phyloP scores from a whole-genome alignment of 2,797 vertebrate genomes.

The Danio albolineatus region DNA sequence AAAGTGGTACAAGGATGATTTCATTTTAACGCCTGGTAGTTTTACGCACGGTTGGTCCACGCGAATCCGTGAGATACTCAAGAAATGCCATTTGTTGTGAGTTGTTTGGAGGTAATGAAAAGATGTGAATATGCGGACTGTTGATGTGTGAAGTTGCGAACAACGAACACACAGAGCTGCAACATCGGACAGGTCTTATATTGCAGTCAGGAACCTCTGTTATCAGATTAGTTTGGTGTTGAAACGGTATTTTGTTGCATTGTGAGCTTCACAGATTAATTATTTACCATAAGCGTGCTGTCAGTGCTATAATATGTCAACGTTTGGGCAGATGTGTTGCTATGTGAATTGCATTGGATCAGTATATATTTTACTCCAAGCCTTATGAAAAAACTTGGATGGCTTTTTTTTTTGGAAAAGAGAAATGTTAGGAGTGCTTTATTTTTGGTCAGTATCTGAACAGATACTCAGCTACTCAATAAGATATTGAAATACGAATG shows the following conservation, averaged over 20 bases:
- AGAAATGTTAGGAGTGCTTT: neutral
- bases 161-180: neutral
- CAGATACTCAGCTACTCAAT: no score
- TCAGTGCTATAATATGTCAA: conserved; percentile 10
- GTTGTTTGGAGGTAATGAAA: neutral
- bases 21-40: conserved; percentile 1
- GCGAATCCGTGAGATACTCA: neutral
- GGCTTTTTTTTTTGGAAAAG: neutral
- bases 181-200: neutral
- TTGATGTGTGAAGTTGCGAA: conserved; percentile 15
- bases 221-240: neutral
- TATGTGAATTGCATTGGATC: neutral
- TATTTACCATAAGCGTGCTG: conserved; percentile 18
- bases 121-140: neutral
- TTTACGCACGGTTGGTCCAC: conserved; percentile 26
- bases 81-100: neutral
- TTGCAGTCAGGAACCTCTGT: neutral
- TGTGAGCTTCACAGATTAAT: neutral
- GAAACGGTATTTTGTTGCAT: neutral
- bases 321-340: neutral
- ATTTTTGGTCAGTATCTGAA: no score
- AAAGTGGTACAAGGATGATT: conserved; percentile 35
- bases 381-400: no score
- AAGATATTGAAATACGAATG: no score
- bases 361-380: neutral